Evolutionary conservation across 2,797 vertebrate species (phyloP).

Genomic region (Sitta carolinensis): DNA sequence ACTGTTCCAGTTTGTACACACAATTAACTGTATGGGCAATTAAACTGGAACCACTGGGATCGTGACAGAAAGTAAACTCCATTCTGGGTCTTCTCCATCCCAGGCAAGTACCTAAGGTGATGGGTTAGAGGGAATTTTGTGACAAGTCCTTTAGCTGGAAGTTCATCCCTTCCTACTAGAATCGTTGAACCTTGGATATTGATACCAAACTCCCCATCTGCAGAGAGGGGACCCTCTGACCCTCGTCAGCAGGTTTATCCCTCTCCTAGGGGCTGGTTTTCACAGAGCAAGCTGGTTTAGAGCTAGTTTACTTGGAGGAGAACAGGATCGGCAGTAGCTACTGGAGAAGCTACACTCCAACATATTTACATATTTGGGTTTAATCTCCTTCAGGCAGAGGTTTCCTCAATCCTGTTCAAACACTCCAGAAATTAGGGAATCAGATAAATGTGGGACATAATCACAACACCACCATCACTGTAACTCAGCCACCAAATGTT

Average conservation of each 20-base stretch:
- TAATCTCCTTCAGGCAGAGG: not conserved
- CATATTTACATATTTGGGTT: not conserved
- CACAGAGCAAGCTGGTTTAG: not conserved
- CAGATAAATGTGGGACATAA: not conserved
- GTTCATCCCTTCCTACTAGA: too few species aligned
- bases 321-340: not conserved
- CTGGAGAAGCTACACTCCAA: not conserved
- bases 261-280: not conserved
- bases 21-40: not conserved
- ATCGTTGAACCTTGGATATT: not conserved
- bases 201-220: not conserved
- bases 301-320: not conserved
- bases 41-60: not conserved
- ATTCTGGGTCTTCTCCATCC: not conserved
- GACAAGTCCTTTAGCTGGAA: not conserved
- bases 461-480: not conserved
- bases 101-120: not conserved
- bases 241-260: not conserved
- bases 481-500: not conserved
- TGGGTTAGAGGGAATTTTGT: not conserved
- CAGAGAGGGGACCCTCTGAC: not conserved
- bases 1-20: not conserved
- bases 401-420: not conserved
- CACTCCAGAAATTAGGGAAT: not conserved
- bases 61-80: not conserved